Evolutionary conservation across 2,797 vertebrate genomes (phyloP), one percentile per base, ranked within the genome.

Genomic region (Lithobates sylvaticus): DNA sequence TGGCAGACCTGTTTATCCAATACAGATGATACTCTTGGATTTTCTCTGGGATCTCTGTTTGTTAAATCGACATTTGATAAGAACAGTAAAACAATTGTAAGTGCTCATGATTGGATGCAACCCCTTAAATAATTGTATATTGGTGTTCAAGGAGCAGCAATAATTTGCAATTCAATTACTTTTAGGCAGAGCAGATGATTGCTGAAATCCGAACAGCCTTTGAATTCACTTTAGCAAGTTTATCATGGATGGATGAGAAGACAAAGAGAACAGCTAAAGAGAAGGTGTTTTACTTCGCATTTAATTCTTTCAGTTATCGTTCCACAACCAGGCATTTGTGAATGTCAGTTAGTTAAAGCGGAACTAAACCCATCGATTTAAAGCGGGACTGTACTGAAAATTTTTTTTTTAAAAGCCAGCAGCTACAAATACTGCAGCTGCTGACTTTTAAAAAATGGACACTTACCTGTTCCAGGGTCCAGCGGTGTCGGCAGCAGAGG

Each of bases 1-100:
- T 99, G 98, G 98, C 98, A 99, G 94, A 98, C 98, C 13, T 99
- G 98, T 79, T 97, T 99, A 73, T 97, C 96, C 79, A 97, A 97
- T 93, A 97, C 98, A 0, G 98, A 99, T 0, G 98, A 99, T 85
- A 99, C 97, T 0, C 92, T 99, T 88, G 98, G 98, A 88, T 99
- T 99, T 4, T 98, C 98, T 2, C 89, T 99, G 42, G 98, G 98
- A 1, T 96, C 98, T 1, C 96, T 99, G 71, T 99, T 99, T 0
- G 98, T 99, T 82, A 99, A 99, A 91, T 96, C 97, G 29, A 97
- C 97, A 0, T 99, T 99, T 0, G 97, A 99, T 93, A 96, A 97
- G 86, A 96, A 96, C 92, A 99, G 98, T 95, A 99, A 99, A 89
- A 95, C 96, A 84, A 97, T 97, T 0, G 98, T 99, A 92, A 98